phyloP scores from a whole-genome alignment of 1,140 invertebrate species.

The Drepana arcuata region DNA sequence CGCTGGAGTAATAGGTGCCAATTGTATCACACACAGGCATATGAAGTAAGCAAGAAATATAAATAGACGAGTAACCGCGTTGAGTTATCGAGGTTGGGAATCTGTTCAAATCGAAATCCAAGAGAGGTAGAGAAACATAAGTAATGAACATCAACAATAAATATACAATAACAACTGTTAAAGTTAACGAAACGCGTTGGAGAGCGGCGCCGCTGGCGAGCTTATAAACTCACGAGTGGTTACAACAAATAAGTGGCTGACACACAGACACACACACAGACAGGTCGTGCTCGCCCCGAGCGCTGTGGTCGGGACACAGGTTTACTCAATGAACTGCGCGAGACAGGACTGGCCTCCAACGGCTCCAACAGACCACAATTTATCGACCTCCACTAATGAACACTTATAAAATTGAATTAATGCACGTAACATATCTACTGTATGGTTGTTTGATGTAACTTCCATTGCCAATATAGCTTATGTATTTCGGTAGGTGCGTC shows the following conservation, averaged over 20 bases:
- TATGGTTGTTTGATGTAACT: conserved; percentile 8
- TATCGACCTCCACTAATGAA: too few species aligned
- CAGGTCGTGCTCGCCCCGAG: conserved; percentile 27
- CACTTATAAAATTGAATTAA: too few species aligned
- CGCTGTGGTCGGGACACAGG: conserved; percentile 31
- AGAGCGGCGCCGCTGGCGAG: conserved; percentile 26
- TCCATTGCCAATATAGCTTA: conserved; percentile 14
- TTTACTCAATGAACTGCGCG: conserved; percentile 58
- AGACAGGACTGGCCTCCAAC: conserved; percentile 34
- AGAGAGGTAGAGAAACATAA: too few species aligned
- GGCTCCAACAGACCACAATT: conserved; percentile 21
- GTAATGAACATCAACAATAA: conserved; percentile 28
- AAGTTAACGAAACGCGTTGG: conserved; percentile 31
- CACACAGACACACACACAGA: conserved; percentile 29
- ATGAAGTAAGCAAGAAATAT: too few species aligned
- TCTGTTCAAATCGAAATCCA: too few species aligned
- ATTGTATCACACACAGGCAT: too few species aligned
- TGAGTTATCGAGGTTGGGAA: too few species aligned
- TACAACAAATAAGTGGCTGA: conserved; percentile 37
- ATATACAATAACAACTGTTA: conserved; percentile 40
- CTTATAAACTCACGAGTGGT: conserved; percentile 40
- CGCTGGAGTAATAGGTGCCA: too few species aligned
- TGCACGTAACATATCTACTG: too few species aligned
- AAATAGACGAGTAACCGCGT: too few species aligned
- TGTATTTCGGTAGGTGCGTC: conserved; percentile 51